Evolutionary conservation across 2,888 invertebrate species (phyloP), one percentile per base, ranked within the genome.

Genomic region (Marronus borbonicus): DNA sequence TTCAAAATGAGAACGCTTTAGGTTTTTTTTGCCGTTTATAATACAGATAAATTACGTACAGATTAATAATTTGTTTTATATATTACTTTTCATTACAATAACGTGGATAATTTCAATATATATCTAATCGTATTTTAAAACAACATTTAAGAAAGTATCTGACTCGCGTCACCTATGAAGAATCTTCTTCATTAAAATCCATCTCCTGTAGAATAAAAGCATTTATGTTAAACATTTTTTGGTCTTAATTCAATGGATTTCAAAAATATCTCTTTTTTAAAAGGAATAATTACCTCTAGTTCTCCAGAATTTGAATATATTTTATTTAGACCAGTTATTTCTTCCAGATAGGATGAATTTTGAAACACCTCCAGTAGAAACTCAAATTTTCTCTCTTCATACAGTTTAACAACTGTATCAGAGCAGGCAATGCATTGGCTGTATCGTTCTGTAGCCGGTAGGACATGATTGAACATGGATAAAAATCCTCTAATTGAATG

Each of bases 401-500:
- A 92, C 76, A 90, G 90, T 2, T 88, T 81, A n/a, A 91, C 80
- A 24, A 92, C 88, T 68, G 85, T 78, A 81, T 91, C 89, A 0
- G 98, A 98, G 86, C 99, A 99, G 0, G 97, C 99, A 64, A 97
- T 96, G 86, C 99, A 99, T 82, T 96, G 94, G 76, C 92, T 91
- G 90, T 97, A 99, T 83, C 96, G 94, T 72, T 93, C 91, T 60
- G 96, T 96, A 1, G 96, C 95, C 0, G 98, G 98, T 76, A 94
- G 88, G 55, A 97, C 93, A 70, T 94, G 94, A 81, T 94, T 93
- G 87, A 94, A 96, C 60, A 93, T 92, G 81, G 95, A 94, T 3
- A 99, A 89, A 87, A 96, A 98, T 0, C 98, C 98, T 52, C 99
- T 91, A 81, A 99, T 95, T 4, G 98, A 96, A 87, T 99, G 98